Evolutionary conservation across 2,113 vertebrate species (phyloP).

Genomic region (Oreochromis aureus): DNA sequence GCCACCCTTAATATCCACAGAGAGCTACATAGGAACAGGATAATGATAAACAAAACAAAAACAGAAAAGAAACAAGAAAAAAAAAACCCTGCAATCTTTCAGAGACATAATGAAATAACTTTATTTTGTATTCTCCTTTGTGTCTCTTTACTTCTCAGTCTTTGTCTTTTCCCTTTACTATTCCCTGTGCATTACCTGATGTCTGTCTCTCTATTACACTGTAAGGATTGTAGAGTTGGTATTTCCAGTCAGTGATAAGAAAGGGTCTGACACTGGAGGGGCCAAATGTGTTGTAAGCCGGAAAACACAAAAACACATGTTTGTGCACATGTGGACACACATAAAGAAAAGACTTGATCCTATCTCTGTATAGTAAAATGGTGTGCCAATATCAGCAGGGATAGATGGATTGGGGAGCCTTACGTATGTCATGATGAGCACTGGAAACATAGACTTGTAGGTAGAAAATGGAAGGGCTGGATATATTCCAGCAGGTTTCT

Average conservation of each 20-base stretch:
- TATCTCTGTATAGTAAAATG: not conserved
- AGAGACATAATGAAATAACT: not conserved
- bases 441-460: not conserved
- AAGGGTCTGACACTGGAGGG: conserved; percentile 18
- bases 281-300: conserved; percentile 31
- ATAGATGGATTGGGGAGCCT: conserved; percentile 13
- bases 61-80: not conserved
- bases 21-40: not conserved
- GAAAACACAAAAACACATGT: not conserved
- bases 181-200: not conserved
- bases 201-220: conserved; percentile 19
- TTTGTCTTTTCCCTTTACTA: not conserved
- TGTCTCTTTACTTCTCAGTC: not conserved
- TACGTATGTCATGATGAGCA: not conserved
- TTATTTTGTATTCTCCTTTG: not conserved
- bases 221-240: conserved; percentile 1
- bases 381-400: not conserved
- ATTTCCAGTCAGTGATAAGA: conserved; percentile 36
- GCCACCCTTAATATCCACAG: not conserved
- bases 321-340: not conserved
- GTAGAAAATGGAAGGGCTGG: not conserved
- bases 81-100: not conserved
- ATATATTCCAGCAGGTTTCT: not conserved
- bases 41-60: not conserved
- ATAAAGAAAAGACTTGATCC: not conserved